Evolutionary conservation across 92 coral and sea anemone genomes (phyloP), one percentile per base, ranked within the genome.

Genomic region (Ricordea florida): DNA sequence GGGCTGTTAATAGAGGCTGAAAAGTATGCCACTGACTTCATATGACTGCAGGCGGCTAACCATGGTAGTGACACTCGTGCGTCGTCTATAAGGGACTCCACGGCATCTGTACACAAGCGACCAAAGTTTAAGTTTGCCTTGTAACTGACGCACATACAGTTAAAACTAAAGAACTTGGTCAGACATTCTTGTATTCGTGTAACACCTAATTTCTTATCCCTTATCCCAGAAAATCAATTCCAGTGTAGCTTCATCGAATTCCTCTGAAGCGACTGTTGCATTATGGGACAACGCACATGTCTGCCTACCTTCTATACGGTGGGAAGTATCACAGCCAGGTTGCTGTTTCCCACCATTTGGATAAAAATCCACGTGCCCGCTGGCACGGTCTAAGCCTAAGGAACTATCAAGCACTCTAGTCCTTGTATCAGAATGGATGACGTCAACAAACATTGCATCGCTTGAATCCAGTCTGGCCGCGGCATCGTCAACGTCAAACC

Each of bases 291-390:
- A n/a, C n/a, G n/a, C n/a, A n/a, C n/a, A n/a, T 13, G 2, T 14
- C 3, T 34, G 3, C 15, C 2, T 37, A 87, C 92, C 84, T 49
- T 10, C 52, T 18, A 87, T 9, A 44, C 68, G 52, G 20, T 42
- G n/a, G 13, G 90, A 47, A n/a, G 87, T 76, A 3, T 14, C 79
- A 51, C 98, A 94, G 10, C 97, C 98, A 10, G 97, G 97, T 70
- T 94, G 98, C 13, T 83, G 46, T 55, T 89, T 66, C 22, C 98
- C 98, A 13, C 97, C 98, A 64, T 94, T 94, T 2, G 98, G 98
- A 27, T 94, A 94, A 40, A 92, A 92, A 73, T 94, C 98, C 58
- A 94, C 87, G 84, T 94, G 91, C 69, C 98, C 98, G 33, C 92
- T 75, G 17, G 85, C 88, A 11, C 96, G 83, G 49, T 62, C 59